phyloP scores from a whole-genome alignment of 2,113 vertebrate genomes.

The Pangasianodon gigas region DNA sequence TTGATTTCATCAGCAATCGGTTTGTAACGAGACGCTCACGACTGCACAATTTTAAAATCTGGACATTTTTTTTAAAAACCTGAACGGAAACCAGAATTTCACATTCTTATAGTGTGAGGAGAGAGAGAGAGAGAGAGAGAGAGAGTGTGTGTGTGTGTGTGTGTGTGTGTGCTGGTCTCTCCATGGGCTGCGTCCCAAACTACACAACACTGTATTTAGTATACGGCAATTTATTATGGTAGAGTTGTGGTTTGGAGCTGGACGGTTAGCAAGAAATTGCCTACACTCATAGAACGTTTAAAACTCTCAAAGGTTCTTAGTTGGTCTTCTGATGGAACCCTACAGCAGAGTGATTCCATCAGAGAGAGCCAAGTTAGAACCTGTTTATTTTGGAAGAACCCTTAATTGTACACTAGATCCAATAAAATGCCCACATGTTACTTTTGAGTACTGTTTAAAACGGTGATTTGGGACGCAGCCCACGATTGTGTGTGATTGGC shows the following conservation, averaged over 20 bases:
- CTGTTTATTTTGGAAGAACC: background rate
- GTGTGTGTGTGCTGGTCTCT: background rate
- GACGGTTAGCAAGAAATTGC: too few species aligned
- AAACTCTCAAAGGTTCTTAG: background rate
- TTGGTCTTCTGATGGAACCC: background rate
- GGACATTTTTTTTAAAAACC: background rate
- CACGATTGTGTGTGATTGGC: background rate
- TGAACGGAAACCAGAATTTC: background rate
- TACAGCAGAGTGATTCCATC: background rate
- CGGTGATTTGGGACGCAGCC: background rate
- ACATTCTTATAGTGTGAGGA: background rate
- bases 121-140: background rate
- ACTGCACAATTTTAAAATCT: background rate
- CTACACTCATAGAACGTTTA: background rate
- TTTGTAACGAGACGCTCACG: background rate
- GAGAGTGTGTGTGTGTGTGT: background rate
- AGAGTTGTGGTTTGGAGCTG: background rate
- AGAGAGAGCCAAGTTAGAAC: background rate
- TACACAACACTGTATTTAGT: background rate
- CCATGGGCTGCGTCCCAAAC: background rate
- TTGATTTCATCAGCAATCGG: background rate
- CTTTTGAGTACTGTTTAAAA: background rate
- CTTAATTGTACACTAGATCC: background rate
- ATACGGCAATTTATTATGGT: background rate
- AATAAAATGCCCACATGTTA: background rate